Percentiles rank a stretch among this genome's conserved stretches.
Evolutionary conservation across 2,113 vertebrate genomes (phyloP).

Genomic region (Peromyscus maniculatus): DNA sequence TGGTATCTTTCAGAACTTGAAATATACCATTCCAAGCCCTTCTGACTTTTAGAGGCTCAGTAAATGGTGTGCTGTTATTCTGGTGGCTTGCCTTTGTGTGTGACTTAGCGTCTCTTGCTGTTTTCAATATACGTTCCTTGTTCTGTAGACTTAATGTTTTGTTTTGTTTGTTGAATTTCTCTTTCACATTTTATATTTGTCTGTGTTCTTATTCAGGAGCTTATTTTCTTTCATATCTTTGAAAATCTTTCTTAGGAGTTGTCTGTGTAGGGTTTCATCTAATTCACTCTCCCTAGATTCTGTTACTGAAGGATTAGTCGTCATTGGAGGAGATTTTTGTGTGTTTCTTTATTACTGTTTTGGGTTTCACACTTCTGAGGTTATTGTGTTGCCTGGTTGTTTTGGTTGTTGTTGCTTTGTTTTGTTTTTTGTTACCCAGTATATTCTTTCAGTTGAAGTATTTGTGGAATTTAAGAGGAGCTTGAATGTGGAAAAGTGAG

Average conservation of each 20-base stretch:
- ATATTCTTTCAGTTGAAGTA: background rate
- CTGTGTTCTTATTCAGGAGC: background rate
- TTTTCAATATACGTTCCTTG: background rate
- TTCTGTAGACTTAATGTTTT: background rate
- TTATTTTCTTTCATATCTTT: background rate
- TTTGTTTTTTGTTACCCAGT: background rate
- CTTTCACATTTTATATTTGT: background rate
- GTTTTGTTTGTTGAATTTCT: background rate
- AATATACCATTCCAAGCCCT: background rate
- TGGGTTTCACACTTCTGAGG: background rate
- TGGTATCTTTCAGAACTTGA: background rate
- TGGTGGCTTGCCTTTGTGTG: background rate
- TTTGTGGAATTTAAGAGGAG: background rate
- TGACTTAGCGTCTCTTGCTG: background rate
- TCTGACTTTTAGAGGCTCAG: background rate
- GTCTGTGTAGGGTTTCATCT: background rate
- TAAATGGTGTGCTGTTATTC: background rate
- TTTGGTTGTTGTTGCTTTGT: background rate
- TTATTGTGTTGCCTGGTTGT: background rate
- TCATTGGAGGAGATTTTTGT: background rate
- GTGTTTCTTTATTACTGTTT: background rate
- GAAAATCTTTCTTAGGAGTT: background rate
- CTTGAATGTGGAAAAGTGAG: background rate
- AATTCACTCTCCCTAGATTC: background rate
- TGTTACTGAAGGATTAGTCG: background rate